Evolutionary conservation across 37 sponge, comb jelly and placozoan genomes (phyloP), one percentile per base, ranked within the genome.

Genomic region (Agelas oroides): DNA sequence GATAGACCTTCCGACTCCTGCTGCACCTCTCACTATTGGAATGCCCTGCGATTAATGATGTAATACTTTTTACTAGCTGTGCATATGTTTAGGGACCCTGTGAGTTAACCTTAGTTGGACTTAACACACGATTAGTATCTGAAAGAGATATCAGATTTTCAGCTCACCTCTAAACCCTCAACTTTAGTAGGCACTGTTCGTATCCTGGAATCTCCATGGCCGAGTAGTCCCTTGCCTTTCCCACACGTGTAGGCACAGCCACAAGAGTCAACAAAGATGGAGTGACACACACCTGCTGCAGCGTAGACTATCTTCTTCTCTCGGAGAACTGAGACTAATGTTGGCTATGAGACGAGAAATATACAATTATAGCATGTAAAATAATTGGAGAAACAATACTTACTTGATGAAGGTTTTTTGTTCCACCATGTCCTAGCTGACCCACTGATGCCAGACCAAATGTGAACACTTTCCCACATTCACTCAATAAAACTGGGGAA

Each of bases 361-460:
- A 32, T 59, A 58, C 59, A 46, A 8, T 46, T 46, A 46, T 8
- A 46, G 46, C 8, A n/a, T n/a, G n/a, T n/a, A n/a, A 46, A 46
- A 3, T 12, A 8, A 46, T 46, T 46, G 46, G 6, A 46, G 46
- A 46, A 8, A 46, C 46, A 46, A 59, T 1, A 16, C 59, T 57
- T 27, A 79, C 87, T 39, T 78, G 70, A 54, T 23, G 56, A 28
- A 88, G 62, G 41, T 88, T 77, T 59, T 89, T 89, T 23, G 90
- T 89, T 37, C 90, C 89, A 60, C 89, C 89, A 38, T 82, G 83
- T 30, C 89, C 89, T 37, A 88, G 71, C 73, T 89, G 90, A 18
- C 90, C 90, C 0, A 32, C 73, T 27, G 90, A 83, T 2, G 76
- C 84, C 38, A 84, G 74, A 34, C 90, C 90, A 89, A 81, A 89